phyloP scores from a whole-genome alignment of 2,113 vertebrate genomes.

The Sigmodon hispidus region DNA sequence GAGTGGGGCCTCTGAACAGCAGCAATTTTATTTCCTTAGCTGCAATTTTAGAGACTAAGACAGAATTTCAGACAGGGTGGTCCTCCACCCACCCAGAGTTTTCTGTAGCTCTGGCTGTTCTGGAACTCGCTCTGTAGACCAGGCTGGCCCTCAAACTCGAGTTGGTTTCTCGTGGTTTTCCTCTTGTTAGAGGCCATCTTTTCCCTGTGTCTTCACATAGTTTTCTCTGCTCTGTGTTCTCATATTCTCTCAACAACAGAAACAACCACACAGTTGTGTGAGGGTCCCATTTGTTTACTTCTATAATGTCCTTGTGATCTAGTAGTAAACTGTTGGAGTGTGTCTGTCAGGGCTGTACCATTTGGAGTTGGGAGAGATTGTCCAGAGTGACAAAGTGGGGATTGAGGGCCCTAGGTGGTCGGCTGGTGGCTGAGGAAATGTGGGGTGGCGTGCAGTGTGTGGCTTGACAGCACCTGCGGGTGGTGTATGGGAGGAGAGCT shows the following conservation, averaged over 20 bases:
- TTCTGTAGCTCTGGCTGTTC: no score
- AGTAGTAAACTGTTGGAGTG: fast-evolving
- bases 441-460: fast-evolving
- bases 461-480: not conserved
- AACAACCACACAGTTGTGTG: fast-evolving
- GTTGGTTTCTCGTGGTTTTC: not conserved
- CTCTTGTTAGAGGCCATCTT: fast-evolving
- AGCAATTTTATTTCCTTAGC: not conserved
- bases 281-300: no score
- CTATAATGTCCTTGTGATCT: not conserved
- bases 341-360: not conserved
- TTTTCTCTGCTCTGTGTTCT: not conserved
- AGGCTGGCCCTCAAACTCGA: no score
- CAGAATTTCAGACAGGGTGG: not conserved
- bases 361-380: no score
- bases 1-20: not conserved
- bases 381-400: not conserved
- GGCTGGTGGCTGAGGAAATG: not conserved
- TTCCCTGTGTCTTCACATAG: not conserved
- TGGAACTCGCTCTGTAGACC: no score
- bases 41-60: not conserved
- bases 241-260: not conserved
- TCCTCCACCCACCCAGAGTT: no score
- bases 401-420: not conserved
- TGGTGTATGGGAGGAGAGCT: fast-evolving